phyloP scores from a whole-genome alignment of 1,140 invertebrate genomes.

The Heliconius hermathena region DNA sequence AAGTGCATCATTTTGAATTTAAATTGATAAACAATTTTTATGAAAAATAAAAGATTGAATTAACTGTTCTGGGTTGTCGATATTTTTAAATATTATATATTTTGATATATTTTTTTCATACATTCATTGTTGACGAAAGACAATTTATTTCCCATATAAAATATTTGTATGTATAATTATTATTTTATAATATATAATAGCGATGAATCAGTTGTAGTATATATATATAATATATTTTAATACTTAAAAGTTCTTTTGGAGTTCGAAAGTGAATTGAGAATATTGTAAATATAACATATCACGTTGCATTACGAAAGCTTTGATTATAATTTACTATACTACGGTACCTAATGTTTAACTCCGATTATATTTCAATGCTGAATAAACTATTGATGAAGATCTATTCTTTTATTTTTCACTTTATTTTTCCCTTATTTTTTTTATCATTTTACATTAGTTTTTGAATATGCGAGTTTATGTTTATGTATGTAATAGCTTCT shows the following conservation, averaged over 20 bases:
- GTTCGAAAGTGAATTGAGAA: background rate
- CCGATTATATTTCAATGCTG: conserved; percentile 35
- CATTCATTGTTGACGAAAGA: background rate
- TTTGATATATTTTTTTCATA: too few species aligned
- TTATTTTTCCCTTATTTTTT: background rate
- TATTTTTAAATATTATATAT: background rate
- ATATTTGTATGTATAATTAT: background rate
- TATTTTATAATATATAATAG: background rate
- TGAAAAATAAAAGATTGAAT: background rate
- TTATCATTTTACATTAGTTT: background rate
- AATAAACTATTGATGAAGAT: conserved; percentile 30
- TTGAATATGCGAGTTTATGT: too few species aligned
- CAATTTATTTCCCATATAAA: background rate
- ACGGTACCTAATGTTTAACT: conserved; percentile 34
- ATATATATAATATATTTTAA: background rate
- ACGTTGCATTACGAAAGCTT: conserved; percentile 29
- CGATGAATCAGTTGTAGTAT: background rate
- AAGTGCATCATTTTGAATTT: too few species aligned
- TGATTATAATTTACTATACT: conserved; percentile 30
- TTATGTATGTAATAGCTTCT: too few species aligned
- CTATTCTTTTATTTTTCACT: conserved; percentile 16
- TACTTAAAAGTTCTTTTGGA: background rate
- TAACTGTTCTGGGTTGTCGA: background rate
- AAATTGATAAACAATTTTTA: too few species aligned
- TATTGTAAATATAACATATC: conserved; percentile 26